These are phyloP conservation scores for Urocyon cinereoargenteus DNA, from an alignment of 2,797 vertebrate species.

Conservation along the genomic window DNA sequence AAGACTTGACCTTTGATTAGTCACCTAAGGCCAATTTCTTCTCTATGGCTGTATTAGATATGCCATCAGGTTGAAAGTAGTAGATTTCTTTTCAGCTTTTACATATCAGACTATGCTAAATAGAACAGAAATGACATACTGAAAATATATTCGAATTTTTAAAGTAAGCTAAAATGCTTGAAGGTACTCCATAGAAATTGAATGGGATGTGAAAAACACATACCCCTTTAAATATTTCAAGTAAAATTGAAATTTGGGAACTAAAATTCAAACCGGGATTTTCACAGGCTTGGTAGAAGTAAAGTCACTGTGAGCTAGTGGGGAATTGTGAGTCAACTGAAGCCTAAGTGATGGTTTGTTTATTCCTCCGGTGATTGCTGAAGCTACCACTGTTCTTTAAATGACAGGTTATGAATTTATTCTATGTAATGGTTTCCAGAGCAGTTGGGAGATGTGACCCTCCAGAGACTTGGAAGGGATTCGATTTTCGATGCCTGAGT, in stretches of 20 bases:
- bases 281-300: background rate
- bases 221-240: background rate
- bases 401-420: slow-evolving; percentile 66
- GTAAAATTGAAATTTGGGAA: slow-evolving; percentile 52
- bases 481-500: slow-evolving; percentile 79
- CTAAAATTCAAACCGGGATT: background rate
- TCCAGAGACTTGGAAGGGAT: slow-evolving; percentile 72
- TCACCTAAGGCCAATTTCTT: background rate
- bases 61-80: background rate
- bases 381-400: slow-evolving; percentile 17
- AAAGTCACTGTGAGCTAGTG: background rate
- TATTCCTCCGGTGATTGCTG: background rate
- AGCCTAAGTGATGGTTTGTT: background rate
- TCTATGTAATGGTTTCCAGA: slow-evolving; percentile 69
- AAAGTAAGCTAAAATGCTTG: background rate
- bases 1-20: too few species aligned
- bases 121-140: background rate
- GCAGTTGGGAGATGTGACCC: slow-evolving; percentile 71
- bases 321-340: background rate
- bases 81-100: background rate
- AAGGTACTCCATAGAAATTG: background rate
- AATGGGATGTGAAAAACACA: background rate
- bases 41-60: background rate
- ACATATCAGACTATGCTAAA: background rate
- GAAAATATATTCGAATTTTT: background rate